These are phyloP conservation scores for Leptinotarsa peninsularis DNA, from an alignment of 2,888 invertebrate species.

Conservation along the genomic window DNA sequence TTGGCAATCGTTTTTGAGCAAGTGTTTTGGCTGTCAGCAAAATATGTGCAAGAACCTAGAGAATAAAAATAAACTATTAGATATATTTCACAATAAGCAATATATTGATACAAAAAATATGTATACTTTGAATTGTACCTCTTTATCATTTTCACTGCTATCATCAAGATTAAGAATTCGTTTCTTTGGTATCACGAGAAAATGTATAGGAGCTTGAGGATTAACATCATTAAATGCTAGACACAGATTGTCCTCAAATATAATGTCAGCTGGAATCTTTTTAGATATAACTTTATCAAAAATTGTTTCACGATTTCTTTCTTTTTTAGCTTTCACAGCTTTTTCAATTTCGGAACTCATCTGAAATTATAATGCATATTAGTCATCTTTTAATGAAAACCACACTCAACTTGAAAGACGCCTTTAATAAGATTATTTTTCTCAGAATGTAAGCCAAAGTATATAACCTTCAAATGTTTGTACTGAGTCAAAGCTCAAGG, in stretches of 20 bases:
- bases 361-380: constrained; percentile 44
- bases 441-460: background rate
- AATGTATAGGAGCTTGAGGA: constrained; percentile 87
- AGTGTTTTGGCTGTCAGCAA: constrained; percentile 76
- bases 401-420: background rate
- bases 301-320: constrained; percentile 69
- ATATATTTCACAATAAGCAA: background rate
- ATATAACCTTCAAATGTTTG: background rate
- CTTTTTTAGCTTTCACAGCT: constrained; percentile 54
- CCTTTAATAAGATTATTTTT: too few species aligned
- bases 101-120: too few species aligned
- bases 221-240: constrained; percentile 84
- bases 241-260: constrained; percentile 84
- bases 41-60: constrained; percentile 79
- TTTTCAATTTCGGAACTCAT: constrained; percentile 63
- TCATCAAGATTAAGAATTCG: constrained; percentile 75
- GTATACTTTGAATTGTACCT: constrained; percentile 51
- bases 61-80: constrained; percentile 30
- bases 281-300: constrained; percentile 84
- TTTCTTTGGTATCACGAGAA: constrained; percentile 85
- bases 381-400: background rate
- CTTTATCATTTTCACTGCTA: constrained; percentile 69
- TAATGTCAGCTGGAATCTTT: constrained; percentile 83
- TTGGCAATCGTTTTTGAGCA: constrained; percentile 72
- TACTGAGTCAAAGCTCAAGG: background rate